phyloP scores from a whole-genome alignment of 1,140 invertebrate species.

The Pectinophora gossypiella region DNA sequence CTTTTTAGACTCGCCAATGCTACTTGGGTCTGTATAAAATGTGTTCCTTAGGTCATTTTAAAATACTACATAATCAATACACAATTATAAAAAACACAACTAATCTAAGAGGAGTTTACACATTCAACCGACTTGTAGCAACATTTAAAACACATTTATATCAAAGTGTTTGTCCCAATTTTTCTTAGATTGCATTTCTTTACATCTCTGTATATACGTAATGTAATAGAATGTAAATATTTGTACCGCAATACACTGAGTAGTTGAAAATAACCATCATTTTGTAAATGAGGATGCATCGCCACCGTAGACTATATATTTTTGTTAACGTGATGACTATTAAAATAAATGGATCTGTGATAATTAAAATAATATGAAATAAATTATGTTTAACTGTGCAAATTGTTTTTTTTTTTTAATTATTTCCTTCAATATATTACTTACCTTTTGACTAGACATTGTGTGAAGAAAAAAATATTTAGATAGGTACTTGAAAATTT shows the following conservation, averaged over 20 bases:
- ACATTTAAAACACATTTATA: no score
- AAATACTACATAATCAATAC: no score
- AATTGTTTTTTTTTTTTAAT: constrained; percentile 32
- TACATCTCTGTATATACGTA: constrained; percentile 16
- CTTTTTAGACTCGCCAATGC: no score
- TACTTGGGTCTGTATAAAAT: no score
- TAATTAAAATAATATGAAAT: constrained; percentile 74
- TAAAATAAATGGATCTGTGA: constrained; percentile 75
- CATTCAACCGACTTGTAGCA: no score
- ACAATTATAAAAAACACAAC: no score
- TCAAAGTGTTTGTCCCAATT: background rate
- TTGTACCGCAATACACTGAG: constrained; percentile 34
- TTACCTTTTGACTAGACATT: no score
- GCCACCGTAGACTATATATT: constrained; percentile 69
- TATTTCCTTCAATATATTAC: background rate
- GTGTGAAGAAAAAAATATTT: no score
- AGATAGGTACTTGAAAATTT: no score
- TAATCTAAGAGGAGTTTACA: no score
- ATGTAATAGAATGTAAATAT: constrained; percentile 58
- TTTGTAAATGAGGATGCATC: constrained; percentile 47
- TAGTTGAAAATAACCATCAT: constrained; percentile 36
- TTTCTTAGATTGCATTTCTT: constrained; percentile 6
- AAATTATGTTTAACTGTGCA: constrained; percentile 74
- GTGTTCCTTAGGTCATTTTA: no score
- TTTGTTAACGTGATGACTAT: constrained; percentile 74